Conservation (phyloP, 2,797 vertebrate genomes). For the Myripristis murdjan region DNA sequence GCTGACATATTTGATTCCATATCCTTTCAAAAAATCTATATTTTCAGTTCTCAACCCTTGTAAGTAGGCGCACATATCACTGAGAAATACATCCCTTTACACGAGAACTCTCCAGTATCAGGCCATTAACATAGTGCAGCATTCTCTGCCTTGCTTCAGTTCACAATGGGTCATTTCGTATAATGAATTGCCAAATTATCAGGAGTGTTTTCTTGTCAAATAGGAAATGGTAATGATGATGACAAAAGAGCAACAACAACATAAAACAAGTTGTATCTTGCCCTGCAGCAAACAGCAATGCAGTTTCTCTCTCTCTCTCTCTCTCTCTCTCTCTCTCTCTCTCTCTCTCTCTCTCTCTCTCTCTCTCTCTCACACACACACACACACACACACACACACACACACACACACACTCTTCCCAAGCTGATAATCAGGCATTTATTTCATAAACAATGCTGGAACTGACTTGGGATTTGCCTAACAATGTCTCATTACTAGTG, state of each 20-base stretch:
- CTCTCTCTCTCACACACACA: not conserved
- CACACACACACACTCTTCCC: constrained; percentile 57
- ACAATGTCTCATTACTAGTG: constrained; percentile 88
- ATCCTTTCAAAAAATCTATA: not conserved
- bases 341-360: constrained; percentile 6
- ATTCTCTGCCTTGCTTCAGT: constrained; percentile 55
- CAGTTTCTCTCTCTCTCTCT: constrained; percentile 11
- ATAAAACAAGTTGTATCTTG: constrained; percentile 75
- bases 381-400: not conserved
- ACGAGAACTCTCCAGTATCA: constrained; percentile 31
- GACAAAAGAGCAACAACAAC: constrained; percentile 78
- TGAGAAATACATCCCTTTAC: constrained; percentile 32
- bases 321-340: constrained; percentile 3
- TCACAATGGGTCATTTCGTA: constrained; percentile 78
- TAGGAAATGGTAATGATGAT: constrained; percentile 80
- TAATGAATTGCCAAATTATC: constrained; percentile 83
- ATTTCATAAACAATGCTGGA: constrained; percentile 85
- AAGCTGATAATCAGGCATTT: constrained; percentile 86
- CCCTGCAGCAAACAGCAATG: constrained; percentile 72
- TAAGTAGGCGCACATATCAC: constrained; percentile 41
- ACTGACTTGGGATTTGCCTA: constrained; percentile 86
- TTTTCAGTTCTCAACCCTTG: constrained; percentile 13
- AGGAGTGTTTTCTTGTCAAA: constrained; percentile 77
- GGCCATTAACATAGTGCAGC: constrained; percentile 50
- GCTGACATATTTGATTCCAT: constrained; percentile 8